Evolutionary conservation across 2,797 vertebrate genomes (phyloP).

Genomic region (Sciurus vulgaris): DNA sequence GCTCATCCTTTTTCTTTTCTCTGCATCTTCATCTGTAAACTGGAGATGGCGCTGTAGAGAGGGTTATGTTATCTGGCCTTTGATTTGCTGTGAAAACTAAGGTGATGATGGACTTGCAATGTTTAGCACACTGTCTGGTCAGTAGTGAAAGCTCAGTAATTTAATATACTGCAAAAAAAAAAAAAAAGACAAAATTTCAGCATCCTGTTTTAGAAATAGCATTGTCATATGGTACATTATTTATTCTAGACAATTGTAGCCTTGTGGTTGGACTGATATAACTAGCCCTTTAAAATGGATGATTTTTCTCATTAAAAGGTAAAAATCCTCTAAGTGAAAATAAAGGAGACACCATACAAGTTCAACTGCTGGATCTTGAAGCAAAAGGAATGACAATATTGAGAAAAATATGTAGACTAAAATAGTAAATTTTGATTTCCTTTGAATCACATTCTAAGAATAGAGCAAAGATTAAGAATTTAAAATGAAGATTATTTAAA

Average conservation of each 20-base stretch:
- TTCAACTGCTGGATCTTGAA: background rate
- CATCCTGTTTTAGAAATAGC: too few species aligned
- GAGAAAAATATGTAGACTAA: background rate
- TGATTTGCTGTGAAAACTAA: too few species aligned
- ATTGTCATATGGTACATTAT: background rate
- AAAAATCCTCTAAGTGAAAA: background rate
- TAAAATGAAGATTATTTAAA: background rate
- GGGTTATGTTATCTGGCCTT: background rate
- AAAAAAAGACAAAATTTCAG: background rate
- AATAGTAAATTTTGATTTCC: background rate
- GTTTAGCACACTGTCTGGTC: background rate
- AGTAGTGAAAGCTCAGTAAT: background rate
- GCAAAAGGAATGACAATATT: background rate
- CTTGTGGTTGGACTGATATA: background rate
- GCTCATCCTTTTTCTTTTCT: background rate
- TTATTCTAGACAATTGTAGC: background rate
- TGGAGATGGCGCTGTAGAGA: too few species aligned
- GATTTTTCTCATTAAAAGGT: background rate
- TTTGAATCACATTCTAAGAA: background rate
- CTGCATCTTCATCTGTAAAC: background rate
- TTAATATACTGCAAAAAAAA: too few species aligned
- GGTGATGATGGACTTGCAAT: background rate
- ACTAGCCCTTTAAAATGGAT: background rate
- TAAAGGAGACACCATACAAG: background rate
- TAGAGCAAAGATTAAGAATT: background rate